Evolutionary conservation across 2,888 invertebrate genomes (phyloP), one percentile per base, ranked within the genome.

Genomic region (Erynnis tages): DNA sequence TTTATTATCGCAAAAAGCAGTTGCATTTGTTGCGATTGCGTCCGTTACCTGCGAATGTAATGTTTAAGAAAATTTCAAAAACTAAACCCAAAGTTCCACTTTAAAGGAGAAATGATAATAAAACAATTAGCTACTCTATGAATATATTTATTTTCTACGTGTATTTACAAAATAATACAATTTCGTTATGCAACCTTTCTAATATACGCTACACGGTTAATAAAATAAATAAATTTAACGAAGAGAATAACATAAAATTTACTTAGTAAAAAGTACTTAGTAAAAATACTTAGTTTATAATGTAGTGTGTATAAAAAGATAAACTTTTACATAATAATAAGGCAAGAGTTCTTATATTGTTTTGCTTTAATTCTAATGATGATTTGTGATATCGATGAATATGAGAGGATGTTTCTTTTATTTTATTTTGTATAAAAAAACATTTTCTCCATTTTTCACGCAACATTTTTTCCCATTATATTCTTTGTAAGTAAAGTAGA

Each of bases 11-110:
- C 46, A 54, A 27, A 54, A 48, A 27, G 41, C 49, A 50, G 60
- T 63, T 34, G 68, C 65, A 55, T 65, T 61, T 47, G 57, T 23
- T 21, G 67, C 59, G 37, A 66, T 61, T 25, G 84, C 85, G 34
- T 77, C 67, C 43, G 84, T 84, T 58, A 84, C 75, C 84, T 84
- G 83, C 49, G 62, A 73, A 62, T 50, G 52, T 30, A 47, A 57
- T 44, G 13, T 13, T 41, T 10, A 11, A n/a, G 10, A 10, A 3
- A 29, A 29, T 29, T 10, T 29, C 5, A 10, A n/a, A 10, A 25
- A 29, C 2, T 29, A 7, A n/a, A 4, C 10, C 2, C 2, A 10
- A 4, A 29, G 3, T 2, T 2, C 4, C n/a, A 10, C 3, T 21
- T n/a, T 4, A 34, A 1, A 34, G 14, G 16, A 34, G 16, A 17